Evolutionary conservation across 2,797 vertebrate species (phyloP).

Genomic region (Pseudocheirus occidentalis): DNA sequence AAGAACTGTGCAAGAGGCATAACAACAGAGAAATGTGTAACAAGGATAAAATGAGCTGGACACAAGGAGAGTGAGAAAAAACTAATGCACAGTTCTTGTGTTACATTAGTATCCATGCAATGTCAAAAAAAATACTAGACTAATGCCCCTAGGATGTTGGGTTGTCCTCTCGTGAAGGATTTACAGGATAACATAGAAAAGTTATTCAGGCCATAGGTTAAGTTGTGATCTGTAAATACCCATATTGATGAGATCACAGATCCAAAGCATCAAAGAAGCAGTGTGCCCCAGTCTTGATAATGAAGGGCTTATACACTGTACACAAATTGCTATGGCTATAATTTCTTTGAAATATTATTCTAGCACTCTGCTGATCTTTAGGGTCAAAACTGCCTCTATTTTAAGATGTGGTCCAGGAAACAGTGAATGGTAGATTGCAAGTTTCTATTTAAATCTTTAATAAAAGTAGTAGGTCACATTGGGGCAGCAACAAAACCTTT

Average conservation of each 20-base stretch:
- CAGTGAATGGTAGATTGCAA: slow-evolving; percentile 47
- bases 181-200: background rate
- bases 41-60: background rate
- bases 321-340: slow-evolving; percentile 1
- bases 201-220: background rate
- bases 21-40: background rate
- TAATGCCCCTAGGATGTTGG: too few species aligned
- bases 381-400: slow-evolving; percentile 59
- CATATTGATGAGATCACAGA: background rate
- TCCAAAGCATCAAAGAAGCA: background rate
- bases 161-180: background rate
- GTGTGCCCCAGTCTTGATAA: background rate
- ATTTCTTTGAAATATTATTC: slow-evolving; percentile 9
- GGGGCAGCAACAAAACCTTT: background rate
- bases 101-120: background rate
- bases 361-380: slow-evolving; percentile 50
- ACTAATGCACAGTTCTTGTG: background rate
- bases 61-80: background rate
- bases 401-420: slow-evolving; percentile 62
- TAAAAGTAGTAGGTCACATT: slow-evolving; percentile 39
- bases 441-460: slow-evolving; percentile 53
- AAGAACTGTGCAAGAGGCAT: background rate
- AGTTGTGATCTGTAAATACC: background rate
- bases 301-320: slow-evolving; percentile 2
- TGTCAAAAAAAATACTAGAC: background rate